phyloP scores from a whole-genome alignment of 37 sponge, comb jelly and placozoan species.

The Diacarnus erythraeanus region DNA sequence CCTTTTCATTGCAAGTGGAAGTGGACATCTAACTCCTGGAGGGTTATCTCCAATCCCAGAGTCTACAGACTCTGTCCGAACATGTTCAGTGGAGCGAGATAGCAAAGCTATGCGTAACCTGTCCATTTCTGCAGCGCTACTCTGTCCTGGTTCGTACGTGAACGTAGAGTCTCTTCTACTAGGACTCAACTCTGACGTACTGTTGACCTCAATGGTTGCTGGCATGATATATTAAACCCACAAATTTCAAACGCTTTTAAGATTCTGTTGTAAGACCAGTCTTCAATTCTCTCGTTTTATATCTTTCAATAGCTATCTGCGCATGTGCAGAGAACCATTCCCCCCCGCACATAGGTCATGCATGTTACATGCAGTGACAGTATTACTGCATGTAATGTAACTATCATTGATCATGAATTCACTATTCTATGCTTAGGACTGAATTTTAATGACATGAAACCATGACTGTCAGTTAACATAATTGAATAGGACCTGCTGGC shows the following conservation, averaged over 20 bases:
- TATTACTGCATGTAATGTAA: no score
- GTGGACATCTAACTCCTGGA: no score
- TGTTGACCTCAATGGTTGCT: not conserved
- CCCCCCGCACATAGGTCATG: no score
- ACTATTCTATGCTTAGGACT: no score
- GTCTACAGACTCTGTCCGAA: conserved; percentile 6
- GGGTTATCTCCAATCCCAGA: conserved; percentile 11
- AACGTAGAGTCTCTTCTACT: not conserved
- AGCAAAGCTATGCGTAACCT: not conserved
- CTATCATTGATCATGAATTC: no score
- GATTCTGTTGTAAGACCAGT: not conserved
- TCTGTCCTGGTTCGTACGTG: not conserved
- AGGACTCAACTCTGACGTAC: not conserved
- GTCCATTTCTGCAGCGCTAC: not conserved
- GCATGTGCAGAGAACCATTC: not conserved
- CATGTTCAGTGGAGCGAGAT: conserved; percentile 1
- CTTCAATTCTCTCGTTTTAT: not conserved
- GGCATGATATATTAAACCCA: not conserved
- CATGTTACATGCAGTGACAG: no score
- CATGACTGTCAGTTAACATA: no score
- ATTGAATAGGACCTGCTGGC: no score
- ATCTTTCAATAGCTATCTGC: not conserved
- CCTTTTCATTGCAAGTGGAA: conserved; percentile 9
- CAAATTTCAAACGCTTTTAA: not conserved
- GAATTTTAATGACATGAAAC: no score